Base-by-base conservation (phyloP, 1,140 invertebrate genomes). In the Drosophila sp. region DNA sequence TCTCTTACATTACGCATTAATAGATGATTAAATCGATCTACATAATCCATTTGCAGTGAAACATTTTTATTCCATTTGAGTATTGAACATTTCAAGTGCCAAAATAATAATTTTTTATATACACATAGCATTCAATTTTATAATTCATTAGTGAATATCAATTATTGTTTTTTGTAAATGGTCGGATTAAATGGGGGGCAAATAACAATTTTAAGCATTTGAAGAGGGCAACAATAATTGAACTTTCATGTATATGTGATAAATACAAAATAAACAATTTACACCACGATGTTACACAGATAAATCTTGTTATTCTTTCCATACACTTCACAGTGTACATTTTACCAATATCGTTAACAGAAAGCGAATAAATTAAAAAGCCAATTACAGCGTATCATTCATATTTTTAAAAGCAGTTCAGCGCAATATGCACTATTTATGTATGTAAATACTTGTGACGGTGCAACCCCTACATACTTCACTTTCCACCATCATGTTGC, bases 51-150 rank as follows among this genome's bases (percentile, higher is more conserved):
- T n/a, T n/a, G n/a, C n/a, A n/a, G n/a, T n/a, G n/a, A n/a, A n/a
- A n/a, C n/a, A 21, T 43, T 25, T 54, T 43, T 57, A 38, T 8
- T 29, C 25, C 21, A 11, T 25, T 34, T 29, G 5, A 45, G 7
- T 14, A 2, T 27, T 18, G 0, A 32, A 11, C 29, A 67, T 59
- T 41, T 59, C 11, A 50, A 51, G 21, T 67, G 56, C 56, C 0
- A 21, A 16, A 9, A 18, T 13, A 11, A 32, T 58, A 46, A 59
- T 59, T 45, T 46, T 27, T 59, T 46, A 59, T 59, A 46, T 46
- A 45, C 13, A 14, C 14, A 45, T 32, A 45, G 56, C 14, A 59
- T 4, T 36, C n/a, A 36, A 46, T 46, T 58, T 34, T 13, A 18
- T 18, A 18, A 43, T 59, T 18, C 9, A 29, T 32, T 32, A 45